Conservation (phyloP, 1,140 invertebrate species). For the Temnothorax longispinosus region DNA sequence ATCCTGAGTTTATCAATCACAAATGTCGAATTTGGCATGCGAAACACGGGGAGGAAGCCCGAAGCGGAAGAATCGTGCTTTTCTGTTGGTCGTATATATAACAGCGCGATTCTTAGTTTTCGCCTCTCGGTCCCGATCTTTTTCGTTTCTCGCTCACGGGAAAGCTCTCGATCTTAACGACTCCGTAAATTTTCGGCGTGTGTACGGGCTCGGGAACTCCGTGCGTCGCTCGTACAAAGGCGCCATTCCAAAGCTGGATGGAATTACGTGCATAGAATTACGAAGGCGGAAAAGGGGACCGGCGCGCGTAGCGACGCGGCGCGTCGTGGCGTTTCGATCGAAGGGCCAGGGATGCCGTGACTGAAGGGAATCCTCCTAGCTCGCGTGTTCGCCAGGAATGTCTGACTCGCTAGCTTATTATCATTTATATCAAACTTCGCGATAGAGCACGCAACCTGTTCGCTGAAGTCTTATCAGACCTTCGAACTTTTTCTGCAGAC, state of each 20-base stretch:
- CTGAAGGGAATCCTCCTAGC: conserved; percentile 17
- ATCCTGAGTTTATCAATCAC: conserved; percentile 14
- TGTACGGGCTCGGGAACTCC: conserved; percentile 13
- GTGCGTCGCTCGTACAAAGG: conserved; percentile 55
- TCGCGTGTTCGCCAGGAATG: conserved; percentile 39
- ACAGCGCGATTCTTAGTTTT: conserved; percentile 27
- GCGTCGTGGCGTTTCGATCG: conserved; percentile 35
- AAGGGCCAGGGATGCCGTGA: conserved; percentile 42
- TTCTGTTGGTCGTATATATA: conserved; percentile 7
- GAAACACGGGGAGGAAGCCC: not conserved
- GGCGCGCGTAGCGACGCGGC: not conserved
- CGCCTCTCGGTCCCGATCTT: conserved; percentile 22
- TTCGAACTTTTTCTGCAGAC: conserved; percentile 6
- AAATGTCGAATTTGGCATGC: conserved; percentile 34
- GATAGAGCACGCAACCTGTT: conserved; percentile 38
- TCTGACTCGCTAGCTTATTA: conserved; percentile 56
- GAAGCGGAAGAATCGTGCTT: not conserved
- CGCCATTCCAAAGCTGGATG: conserved; percentile 65
- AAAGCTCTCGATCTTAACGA: conserved; percentile 53
- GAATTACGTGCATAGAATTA: conserved; percentile 73
- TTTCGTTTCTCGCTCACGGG: conserved; percentile 34
- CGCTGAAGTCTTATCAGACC: conserved; percentile 6
- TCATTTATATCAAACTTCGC: conserved; percentile 54
- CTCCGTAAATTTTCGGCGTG: conserved; percentile 57
- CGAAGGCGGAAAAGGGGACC: conserved; percentile 49